Base-by-base conservation (phyloP, 2,888 invertebrate species). In the Lobophora halterata region DNA sequence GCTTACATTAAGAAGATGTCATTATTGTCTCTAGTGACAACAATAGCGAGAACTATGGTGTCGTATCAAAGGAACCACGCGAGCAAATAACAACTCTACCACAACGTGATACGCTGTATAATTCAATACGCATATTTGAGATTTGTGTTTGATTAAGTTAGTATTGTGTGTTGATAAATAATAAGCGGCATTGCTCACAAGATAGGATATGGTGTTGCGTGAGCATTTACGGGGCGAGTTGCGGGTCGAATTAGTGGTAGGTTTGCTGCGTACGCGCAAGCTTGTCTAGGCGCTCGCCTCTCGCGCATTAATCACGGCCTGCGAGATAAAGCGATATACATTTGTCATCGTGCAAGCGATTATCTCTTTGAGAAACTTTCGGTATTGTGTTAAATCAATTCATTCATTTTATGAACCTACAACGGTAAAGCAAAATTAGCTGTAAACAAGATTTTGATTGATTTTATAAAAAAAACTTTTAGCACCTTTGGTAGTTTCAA, bases 251-350 rank as follows among this genome's bases (percentile, higher is more conserved):
- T 71, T 75, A 75, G 78, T 74, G 70, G 67, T 71, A 72, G 64
- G 75, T 68, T 64, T 53, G 62, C 64, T 64, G 72, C 71, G 69
- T 71, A 68, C 64, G 76, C 76, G 79, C 77, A 72, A 71, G 72
- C 77, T 83, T 75, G 83, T 85, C 80, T 83, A 82, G 77, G 69
- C 65, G 60, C 67, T 68, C 71, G 65, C 65, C 77, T 71, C 71
- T 71, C 68, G 74, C 68, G 61, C 82, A 87, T 87, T 87, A 86
- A 87, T 87, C 86, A 77, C 70, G 44, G 43, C 55, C 55, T 69
- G 57, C 55, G 75, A 86, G 85, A 87, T 86, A 83, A 82, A 87
- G 80, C 74, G 86, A 83, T 86, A 79, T 71, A 69, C 78, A 87
- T 87, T 86, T 86, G 79, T 87, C 85, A 85, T 81, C 74, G 60